Conservation (phyloP, 2,113 vertebrate genomes). For the Crotalus horridus region DNA sequence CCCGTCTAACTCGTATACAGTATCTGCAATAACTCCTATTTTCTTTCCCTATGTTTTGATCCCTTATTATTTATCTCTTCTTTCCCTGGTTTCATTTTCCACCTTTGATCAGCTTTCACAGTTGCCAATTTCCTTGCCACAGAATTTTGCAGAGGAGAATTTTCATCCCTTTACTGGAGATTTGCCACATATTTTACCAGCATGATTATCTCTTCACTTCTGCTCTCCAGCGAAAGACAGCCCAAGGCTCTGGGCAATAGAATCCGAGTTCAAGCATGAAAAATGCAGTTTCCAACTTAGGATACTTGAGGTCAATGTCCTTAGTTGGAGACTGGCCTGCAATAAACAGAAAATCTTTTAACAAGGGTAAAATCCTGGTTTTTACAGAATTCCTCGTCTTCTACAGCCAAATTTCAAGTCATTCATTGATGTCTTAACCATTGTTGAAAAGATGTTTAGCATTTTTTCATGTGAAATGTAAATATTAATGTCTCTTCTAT, state of each 20-base stretch:
- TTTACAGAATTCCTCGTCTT: not conserved
- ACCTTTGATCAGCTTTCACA: not conserved
- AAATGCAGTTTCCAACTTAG: not conserved
- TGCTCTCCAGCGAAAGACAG: not conserved
- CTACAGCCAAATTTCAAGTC: not conserved
- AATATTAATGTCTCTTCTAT: not conserved
- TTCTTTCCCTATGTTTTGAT: not conserved
- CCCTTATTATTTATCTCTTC: not conserved
- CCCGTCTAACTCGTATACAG: too few species aligned
- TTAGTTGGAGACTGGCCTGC: not conserved
- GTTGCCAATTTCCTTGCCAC: not conserved
- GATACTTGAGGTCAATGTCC: not conserved
- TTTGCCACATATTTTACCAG: not conserved
- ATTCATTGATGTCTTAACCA: not conserved
- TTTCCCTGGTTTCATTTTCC: not conserved
- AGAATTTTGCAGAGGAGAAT: not conserved
- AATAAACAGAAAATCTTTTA: not conserved
- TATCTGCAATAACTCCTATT: not conserved
- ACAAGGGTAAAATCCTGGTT: not conserved
- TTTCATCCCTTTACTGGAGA: not conserved
- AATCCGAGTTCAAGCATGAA: not conserved
- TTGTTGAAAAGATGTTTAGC: not conserved
- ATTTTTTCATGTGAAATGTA: not conserved
- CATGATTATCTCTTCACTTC: not conserved
- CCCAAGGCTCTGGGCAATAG: not conserved